A percentile compares a stretch with the other conserved stretches of the same genome.
Evolutionary conservation across 2,888 invertebrate genomes (phyloP).

Genomic region (Eurois occulta): DNA sequence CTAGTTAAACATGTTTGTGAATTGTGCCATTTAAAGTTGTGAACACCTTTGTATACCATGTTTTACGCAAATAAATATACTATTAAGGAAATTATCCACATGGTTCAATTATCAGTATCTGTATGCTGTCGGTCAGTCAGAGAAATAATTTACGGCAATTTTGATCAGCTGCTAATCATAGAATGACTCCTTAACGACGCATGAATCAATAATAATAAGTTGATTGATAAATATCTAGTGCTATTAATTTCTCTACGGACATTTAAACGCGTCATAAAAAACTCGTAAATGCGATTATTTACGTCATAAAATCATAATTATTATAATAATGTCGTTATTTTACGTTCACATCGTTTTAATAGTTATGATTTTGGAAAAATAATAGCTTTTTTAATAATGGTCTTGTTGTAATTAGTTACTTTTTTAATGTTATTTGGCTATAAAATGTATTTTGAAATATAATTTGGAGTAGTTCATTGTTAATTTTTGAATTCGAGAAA

Average conservation of each 20-base stretch:
- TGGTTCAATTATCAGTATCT: background rate
- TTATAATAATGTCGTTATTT: conserved; percentile 60
- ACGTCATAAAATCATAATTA: conserved; percentile 62
- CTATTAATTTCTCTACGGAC: conserved; percentile 52
- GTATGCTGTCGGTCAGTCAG: background rate
- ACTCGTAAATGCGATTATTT: conserved; percentile 60
- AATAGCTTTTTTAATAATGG: conserved; percentile 50
- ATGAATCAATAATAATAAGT: conserved; percentile 49
- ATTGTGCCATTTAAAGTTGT: too few species aligned
- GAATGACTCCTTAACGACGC: conserved; percentile 21
- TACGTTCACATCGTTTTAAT: conserved; percentile 46
- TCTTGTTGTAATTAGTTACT: conserved; percentile 52
- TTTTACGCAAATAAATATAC: too few species aligned
- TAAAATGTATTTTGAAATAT: conserved; percentile 29
- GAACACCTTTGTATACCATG: too few species aligned
- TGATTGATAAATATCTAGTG: conserved; percentile 60
- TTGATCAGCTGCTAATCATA: conserved; percentile 21
- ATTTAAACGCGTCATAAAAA: conserved; percentile 56
- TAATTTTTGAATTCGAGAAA: conserved; percentile 34
- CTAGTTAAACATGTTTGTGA: too few species aligned
- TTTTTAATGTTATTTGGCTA: conserved; percentile 41
- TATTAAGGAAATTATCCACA: too few species aligned
- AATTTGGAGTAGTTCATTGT: conserved; percentile 41
- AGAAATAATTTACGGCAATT: background rate
- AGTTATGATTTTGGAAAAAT: conserved; percentile 40